Percentiles rank a stretch among this genome's conserved stretches.
phyloP scores from a whole-genome alignment of 2,113 vertebrate genomes.

The Taxidea taxus region DNA sequence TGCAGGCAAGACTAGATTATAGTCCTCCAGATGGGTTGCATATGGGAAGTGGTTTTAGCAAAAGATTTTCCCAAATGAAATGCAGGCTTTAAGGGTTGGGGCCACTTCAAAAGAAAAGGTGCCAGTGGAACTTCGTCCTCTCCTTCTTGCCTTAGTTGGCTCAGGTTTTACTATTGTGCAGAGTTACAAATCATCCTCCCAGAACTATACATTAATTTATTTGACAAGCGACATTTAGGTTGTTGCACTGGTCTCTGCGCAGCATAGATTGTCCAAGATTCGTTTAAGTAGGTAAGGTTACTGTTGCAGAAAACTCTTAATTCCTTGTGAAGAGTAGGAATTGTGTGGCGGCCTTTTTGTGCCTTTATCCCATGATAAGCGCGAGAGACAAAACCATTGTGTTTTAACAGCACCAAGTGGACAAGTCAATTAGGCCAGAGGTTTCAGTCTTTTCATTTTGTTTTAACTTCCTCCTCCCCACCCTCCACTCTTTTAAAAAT shows the following conservation, averaged over 20 bases:
- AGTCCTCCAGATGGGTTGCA: slow-evolving; percentile 70
- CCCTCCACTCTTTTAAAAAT: slow-evolving; percentile 25
- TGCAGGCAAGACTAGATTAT: slow-evolving; percentile 77
- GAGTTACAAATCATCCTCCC: background rate
- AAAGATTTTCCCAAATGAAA: slow-evolving; percentile 77
- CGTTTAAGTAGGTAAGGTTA: background rate
- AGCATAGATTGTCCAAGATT: background rate
- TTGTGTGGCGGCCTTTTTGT: background rate
- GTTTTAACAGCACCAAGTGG: slow-evolving; percentile 26
- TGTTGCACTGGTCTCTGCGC: background rate
- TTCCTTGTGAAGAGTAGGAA: background rate
- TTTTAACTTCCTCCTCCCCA: background rate
- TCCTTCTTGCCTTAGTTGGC: slow-evolving; percentile 13
- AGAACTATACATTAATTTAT: background rate
- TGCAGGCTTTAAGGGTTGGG: slow-evolving; percentile 65
- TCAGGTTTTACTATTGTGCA: background rate
- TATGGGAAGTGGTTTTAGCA: slow-evolving; percentile 75
- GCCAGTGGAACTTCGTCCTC: slow-evolving; percentile 26
- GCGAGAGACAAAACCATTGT: background rate
- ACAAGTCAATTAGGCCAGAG: slow-evolving; percentile 32
- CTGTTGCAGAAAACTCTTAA: background rate
- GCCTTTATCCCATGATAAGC: background rate
- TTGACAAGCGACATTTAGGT: background rate
- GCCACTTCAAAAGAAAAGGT: slow-evolving; percentile 75
- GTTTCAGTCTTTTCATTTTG: slow-evolving; percentile 36